These are phyloP conservation scores for Pituophis catenifer DNA, from an alignment of 2,113 vertebrate species.

Conservation along the genomic window DNA sequence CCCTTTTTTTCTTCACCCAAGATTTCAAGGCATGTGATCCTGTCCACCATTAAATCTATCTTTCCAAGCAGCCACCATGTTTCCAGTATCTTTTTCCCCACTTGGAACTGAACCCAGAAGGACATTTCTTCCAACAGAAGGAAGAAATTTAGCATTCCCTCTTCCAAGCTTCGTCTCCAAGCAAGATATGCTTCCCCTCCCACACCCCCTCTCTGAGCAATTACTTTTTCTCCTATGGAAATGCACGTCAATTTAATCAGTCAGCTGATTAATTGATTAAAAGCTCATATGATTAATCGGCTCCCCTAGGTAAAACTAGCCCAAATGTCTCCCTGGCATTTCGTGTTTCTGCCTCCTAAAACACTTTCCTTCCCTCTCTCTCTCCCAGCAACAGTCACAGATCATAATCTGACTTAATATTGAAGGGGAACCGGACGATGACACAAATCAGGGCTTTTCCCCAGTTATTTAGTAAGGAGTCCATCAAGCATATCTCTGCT, in stretches of 20 bases:
- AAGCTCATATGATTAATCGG: not conserved
- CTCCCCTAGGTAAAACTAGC: not conserved
- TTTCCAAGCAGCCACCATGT: too few species aligned
- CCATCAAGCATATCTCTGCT: not conserved
- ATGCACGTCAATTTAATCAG: not conserved
- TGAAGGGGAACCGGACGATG: not conserved
- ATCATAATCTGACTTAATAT: conserved; percentile 50
- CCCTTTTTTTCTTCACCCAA: too few species aligned
- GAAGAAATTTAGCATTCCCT: not conserved
- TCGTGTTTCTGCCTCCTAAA: not conserved
- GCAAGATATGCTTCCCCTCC: not conserved
- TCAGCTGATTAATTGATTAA: not conserved
- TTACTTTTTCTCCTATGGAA: not conserved
- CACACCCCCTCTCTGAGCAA: not conserved
- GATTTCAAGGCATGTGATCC: too few species aligned
- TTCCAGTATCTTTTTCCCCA: too few species aligned
- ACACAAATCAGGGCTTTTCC: not conserved
- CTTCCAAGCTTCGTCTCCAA: not conserved
- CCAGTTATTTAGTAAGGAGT: not conserved
- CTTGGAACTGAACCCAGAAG: too few species aligned
- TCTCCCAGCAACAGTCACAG: conserved; percentile 25
- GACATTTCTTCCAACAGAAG: not conserved
- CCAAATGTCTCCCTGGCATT: not conserved
- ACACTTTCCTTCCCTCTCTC: not conserved
- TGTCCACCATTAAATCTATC: too few species aligned